Percentiles rank a stretch among this genome's conserved stretches.
These are phyloP conservation scores for Hoplias malabaricus DNA, from an alignment of 2,113 vertebrate species.

Conservation along the genomic window DNA sequence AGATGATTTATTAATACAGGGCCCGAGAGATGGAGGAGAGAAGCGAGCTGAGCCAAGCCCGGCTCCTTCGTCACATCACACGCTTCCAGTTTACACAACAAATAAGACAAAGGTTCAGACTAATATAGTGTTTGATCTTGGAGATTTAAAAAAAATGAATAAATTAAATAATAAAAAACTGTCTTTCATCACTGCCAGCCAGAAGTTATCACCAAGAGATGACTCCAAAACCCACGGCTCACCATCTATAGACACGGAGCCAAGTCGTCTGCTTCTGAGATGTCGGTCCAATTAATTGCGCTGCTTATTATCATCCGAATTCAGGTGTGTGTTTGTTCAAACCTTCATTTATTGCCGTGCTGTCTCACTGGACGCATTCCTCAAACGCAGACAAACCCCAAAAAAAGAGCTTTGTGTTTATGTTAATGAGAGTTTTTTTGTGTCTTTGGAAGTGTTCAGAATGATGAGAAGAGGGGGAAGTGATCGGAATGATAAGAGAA, in stretches of 20 bases:
- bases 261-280: conserved; percentile 9
- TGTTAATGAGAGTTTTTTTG: conserved; percentile 9
- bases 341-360: not conserved
- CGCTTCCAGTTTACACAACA: conserved; percentile 18
- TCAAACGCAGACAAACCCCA: not conserved
- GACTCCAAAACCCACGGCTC: not conserved
- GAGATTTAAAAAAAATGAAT: too few species aligned
- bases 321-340: not conserved
- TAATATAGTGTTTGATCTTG: conserved; percentile 31
- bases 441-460: not conserved
- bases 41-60: not conserved
- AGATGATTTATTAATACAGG: conserved; percentile 24
- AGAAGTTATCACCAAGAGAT: not conserved
- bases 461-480: not conserved
- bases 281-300: not conserved
- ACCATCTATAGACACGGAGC: not conserved
- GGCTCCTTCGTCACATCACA: not conserved
- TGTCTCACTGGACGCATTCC: not conserved
- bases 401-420: conserved; percentile 19
- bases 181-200: conserved; percentile 1
- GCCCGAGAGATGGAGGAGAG: conserved; percentile 7
- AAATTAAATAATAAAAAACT: too few species aligned
- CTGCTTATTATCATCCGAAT: not conserved
- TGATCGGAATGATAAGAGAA: not conserved
- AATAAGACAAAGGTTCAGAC: conserved; percentile 7